Evolutionary conservation across 2,888 invertebrate genomes (phyloP).

Genomic region (Eulithis prunata): DNA sequence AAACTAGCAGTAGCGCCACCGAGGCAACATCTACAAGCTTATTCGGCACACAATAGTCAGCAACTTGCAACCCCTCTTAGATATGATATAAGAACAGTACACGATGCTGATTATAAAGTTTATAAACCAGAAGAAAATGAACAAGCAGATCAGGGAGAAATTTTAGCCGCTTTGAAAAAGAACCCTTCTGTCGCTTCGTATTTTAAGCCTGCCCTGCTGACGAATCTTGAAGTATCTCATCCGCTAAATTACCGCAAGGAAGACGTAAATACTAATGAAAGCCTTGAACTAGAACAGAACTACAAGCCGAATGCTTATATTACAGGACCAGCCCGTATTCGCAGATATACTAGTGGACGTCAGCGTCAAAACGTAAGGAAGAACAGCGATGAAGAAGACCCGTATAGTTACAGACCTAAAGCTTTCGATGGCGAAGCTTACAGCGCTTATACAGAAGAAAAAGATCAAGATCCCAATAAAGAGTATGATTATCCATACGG

Average conservation of each 20-base stretch:
- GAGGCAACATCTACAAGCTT: conserved; percentile 49
- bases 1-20: conserved; percentile 61
- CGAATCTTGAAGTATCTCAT: conserved; percentile 74
- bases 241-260: conserved; percentile 75
- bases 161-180: conserved; percentile 74
- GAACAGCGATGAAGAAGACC: conserved; percentile 70
- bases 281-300: conserved; percentile 68
- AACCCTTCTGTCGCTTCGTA: conserved; percentile 75
- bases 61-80: conserved; percentile 67
- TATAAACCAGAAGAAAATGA: conserved; percentile 76
- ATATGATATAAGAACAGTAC: conserved; percentile 77
- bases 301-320: conserved; percentile 81
- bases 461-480: conserved; percentile 67
- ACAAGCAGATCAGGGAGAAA: conserved; percentile 64
- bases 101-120: conserved; percentile 78
- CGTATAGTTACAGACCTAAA: conserved; percentile 82
- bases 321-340: conserved; percentile 75
- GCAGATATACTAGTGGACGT: conserved; percentile 79
- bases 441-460: conserved; percentile 74
- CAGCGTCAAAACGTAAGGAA: conserved; percentile 68
- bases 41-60: conserved; percentile 51
- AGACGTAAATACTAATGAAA: conserved; percentile 58
- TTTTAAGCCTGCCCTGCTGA: conserved; percentile 72
- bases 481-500: conserved; percentile 79
- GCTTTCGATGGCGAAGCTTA: conserved; percentile 78